Evolutionary conservation across 2,888 invertebrate genomes (phyloP).

Genomic region (Agrochola lychnidis): DNA sequence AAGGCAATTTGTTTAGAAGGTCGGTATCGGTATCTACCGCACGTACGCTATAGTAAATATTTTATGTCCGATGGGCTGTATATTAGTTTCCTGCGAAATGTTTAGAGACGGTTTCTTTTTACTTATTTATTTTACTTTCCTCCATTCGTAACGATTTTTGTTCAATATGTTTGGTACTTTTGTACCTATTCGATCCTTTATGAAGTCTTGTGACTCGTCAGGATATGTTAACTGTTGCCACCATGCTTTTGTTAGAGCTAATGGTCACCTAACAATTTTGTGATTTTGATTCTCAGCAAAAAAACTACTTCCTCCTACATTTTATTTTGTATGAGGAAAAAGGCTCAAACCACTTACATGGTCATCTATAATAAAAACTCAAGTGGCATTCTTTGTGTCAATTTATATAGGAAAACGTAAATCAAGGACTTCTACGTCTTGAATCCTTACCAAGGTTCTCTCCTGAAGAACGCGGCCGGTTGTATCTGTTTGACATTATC

Average conservation of each 20-base stretch:
- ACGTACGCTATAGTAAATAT: slow-evolving; percentile 52
- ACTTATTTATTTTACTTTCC: slow-evolving; percentile 34
- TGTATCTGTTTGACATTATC: slow-evolving; percentile 90
- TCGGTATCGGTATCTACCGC: slow-evolving; percentile 37
- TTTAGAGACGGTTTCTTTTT: slow-evolving; percentile 25
- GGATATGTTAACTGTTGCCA: neutral
- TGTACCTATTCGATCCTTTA: neutral
- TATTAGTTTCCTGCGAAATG: slow-evolving; percentile 49
- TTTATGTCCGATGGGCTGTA: slow-evolving; percentile 42
- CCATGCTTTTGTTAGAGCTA: no score
- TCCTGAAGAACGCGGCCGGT: slow-evolving; percentile 63
- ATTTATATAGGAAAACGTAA: neutral
- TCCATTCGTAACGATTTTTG: neutral
- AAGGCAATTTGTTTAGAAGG: slow-evolving; percentile 49
- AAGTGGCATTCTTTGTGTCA: neutral
- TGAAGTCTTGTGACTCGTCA: neutral
- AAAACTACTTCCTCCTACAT: neutral
- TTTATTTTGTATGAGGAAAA: neutral
- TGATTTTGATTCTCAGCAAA: neutral
- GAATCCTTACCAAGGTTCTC: slow-evolving; percentile 57
- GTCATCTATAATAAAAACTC: neutral
- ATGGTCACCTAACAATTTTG: neutral
- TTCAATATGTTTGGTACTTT: neutral
- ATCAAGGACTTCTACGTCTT: neutral
- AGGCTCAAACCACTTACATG: neutral